phyloP scores from a whole-genome alignment of 2,113 vertebrate genomes.

The Chionomys nivalis region DNA sequence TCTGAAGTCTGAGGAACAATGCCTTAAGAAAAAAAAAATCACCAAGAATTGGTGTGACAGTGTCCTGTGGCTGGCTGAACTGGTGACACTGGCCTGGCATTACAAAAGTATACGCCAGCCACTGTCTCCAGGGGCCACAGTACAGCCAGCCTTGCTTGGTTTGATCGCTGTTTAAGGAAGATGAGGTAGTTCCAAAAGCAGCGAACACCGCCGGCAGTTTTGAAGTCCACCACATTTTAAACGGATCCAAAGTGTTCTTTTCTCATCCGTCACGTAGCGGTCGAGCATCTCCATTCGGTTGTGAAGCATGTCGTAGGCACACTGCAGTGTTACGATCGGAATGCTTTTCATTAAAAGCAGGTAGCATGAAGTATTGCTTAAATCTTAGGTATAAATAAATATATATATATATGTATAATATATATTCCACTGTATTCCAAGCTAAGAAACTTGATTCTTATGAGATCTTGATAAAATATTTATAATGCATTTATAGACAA shows the following conservation, averaged over 20 bases:
- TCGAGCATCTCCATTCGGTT: constrained; percentile 81
- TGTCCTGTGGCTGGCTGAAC: constrained; percentile 78
- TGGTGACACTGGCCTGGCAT: constrained; percentile 59
- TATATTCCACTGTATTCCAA: constrained; percentile 90
- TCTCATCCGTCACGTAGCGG: constrained; percentile 75
- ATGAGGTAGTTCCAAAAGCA: constrained; percentile 85
- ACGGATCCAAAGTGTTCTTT: constrained; percentile 83
- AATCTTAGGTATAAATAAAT: constrained; percentile 86
- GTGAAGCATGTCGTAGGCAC: constrained; percentile 86
- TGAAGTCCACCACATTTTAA: constrained; percentile 82
- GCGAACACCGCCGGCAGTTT: constrained; percentile 86
- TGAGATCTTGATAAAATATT: constrained; percentile 89
- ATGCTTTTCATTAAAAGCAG: constrained; percentile 90
- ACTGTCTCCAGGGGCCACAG: neutral
- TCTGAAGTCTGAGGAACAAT: constrained; percentile 88
- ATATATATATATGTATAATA: constrained; percentile 89
- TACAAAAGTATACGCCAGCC: neutral
- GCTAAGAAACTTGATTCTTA: constrained; percentile 88
- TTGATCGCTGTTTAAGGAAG: constrained; percentile 78
- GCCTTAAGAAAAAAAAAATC: constrained; percentile 85
- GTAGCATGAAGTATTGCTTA: constrained; percentile 89
- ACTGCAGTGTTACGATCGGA: constrained; percentile 85
- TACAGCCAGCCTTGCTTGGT: constrained; percentile 78
- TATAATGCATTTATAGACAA: constrained; percentile 90
- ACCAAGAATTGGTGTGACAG: constrained; percentile 77